Evolutionary conservation across 2,888 invertebrate species (phyloP), one percentile per base, ranked within the genome.

Genomic region (Tortricodes alternella): DNA sequence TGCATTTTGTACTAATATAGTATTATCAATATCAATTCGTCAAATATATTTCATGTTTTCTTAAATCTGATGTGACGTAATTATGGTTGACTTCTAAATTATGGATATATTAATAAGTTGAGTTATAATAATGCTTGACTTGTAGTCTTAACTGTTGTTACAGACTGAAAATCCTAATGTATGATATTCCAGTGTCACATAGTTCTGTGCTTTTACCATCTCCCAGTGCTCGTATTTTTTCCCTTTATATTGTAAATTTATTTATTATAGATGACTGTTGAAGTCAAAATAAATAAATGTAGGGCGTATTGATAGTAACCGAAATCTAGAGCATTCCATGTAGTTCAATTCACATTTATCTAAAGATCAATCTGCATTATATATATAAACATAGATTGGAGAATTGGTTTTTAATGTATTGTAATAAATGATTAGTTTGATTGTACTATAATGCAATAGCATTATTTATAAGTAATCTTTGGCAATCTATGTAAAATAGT

Each of bases 261-360:
- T 38, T 52, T 52, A 43, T 11, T 44, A 38, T 21, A 21, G 46
- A 46, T 37, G 37, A 15, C 37, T 18, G 19, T 34, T 11, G 19
- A 27, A 35, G 19, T 52, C 39, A 39, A 39, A 23, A 39, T 24
- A 41, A 27, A 48, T 59, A 60, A 58, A 60, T 56, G 61, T 62
- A 61, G 58, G 62, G 62, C 63, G 62, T 64, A 71, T 69, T 71
- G 63, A 69, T 75, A 74, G 68, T 63, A 59, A 72, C 73, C 73
- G 66, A 74, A 73, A 71, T 73, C n/a, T 78, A 76, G 77, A 81
- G 78, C 86, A 86, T 88, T 88, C 85, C 87, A 83, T 74, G 66
- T 76, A 77, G 71, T 76, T 78, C 69, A 76, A 79, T 73, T 73
- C 72, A 76, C 71, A 65, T 59, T 64, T 64, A 66, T 66, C 63